Evolutionary conservation across 1,140 invertebrate species (phyloP), one percentile per base, ranked within the genome.

Genomic region (Drosophila navojoa): DNA sequence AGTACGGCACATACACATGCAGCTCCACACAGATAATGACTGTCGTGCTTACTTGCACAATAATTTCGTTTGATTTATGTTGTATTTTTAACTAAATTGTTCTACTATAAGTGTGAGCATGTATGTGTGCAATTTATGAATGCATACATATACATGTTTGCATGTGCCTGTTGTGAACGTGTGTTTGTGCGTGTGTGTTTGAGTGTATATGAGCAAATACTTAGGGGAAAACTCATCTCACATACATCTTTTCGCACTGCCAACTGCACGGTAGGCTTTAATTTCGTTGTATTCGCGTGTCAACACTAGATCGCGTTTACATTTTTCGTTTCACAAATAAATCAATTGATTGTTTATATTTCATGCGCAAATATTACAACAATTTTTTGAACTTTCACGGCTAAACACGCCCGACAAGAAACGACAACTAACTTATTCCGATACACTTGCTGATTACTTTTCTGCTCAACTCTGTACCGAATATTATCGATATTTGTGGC

Each of bases 31-130:
- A 62, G 57, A 61, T 60, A 47, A 53, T 60, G 38, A 68, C 40
- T 70, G 15, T 15, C 11, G 32, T 22, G 19, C 22, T 27, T 49
- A 57, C 52, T 62, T 25, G 27, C 45, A 58, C 22, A 27, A 61
- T 49, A 63, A 74, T 44, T 74, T 74, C 38, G 53, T 52, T 74
- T 74, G 71, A 70, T 74, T 74, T 74, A 74, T 74, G 44, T 22
- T 74, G 44, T 58, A 74, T 70, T 74, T 70, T 74, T 70, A 74
- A 74, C 66, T 63, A 70, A 74, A 74, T 71, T 71, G 58, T 74
- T 74, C 71, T 70, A 71, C 66, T 74, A 74, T 74, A 63, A 62
- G 57, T 55, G 32, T 60, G 50, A 29, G n/a, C 38, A 5, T 32
- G 32, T 9, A 29, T 29, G 27, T 29, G 27, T 29, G 27, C 27